Evolutionary conservation across 2,888 invertebrate genomes (phyloP).

Genomic region (Machimus atricapillus): DNA sequence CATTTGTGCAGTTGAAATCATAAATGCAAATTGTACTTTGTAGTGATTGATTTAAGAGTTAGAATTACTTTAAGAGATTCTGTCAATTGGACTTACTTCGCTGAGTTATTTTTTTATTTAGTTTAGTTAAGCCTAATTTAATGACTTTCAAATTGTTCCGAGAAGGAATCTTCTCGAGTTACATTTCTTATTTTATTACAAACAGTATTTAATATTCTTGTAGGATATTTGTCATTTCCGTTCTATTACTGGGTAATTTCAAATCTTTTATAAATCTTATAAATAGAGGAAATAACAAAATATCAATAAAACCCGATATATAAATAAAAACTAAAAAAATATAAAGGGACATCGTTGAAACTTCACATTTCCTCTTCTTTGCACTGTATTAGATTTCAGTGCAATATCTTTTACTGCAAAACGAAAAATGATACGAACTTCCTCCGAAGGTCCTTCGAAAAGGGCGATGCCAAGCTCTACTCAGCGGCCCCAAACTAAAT

Average conservation of each 20-base stretch:
- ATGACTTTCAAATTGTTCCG: too few species aligned
- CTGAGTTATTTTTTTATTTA: too few species aligned
- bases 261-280: background rate
- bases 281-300: background rate
- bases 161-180: too few species aligned
- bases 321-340: background rate
- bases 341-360: background rate
- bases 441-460: background rate
- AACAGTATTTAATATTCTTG: too few species aligned
- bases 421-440: background rate
- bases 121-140: too few species aligned
- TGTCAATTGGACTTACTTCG: too few species aligned
- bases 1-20: too few species aligned
- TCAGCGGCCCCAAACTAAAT: background rate
- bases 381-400: background rate
- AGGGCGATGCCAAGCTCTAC: background rate
- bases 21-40: too few species aligned
- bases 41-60: too few species aligned
- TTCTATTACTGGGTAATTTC: background rate
- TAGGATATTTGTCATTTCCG: background rate
- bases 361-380: background rate
- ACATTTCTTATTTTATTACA: too few species aligned
- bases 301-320: background rate
- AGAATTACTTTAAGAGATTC: too few species aligned
- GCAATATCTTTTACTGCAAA: background rate